Conservation (phyloP, 2,113 vertebrate genomes). For the Orientallactaga bullata region DNA sequence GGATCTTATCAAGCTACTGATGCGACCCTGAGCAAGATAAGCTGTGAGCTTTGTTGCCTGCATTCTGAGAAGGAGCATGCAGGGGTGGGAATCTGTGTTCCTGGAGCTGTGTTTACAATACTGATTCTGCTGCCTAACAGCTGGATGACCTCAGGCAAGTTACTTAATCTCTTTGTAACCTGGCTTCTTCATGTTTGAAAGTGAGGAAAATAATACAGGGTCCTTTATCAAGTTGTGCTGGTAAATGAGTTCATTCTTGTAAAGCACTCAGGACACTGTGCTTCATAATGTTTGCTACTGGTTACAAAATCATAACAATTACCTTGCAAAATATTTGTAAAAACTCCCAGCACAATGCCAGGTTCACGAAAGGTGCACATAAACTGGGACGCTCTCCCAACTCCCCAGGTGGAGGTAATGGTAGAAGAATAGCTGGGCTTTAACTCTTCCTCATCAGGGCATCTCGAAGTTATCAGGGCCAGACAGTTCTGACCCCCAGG, state of each 20-base stretch:
- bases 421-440: not conserved
- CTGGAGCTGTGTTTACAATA: not conserved
- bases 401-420: not conserved
- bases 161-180: not conserved
- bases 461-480: not conserved
- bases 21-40: not conserved
- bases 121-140: not conserved
- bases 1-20: not conserved
- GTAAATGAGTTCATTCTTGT: conserved; percentile 16
- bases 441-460: not conserved
- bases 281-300: conserved; percentile 49
- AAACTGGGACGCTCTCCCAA: not conserved
- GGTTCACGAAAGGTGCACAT: not conserved
- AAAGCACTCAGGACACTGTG: conserved; percentile 20
- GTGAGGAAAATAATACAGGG: not conserved
- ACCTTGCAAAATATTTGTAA: conserved; percentile 53
- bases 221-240: not conserved
- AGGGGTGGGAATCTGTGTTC: not conserved
- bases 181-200: conserved; percentile 47
- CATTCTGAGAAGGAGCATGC: not conserved
- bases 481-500: not conserved
- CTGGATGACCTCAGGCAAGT: not conserved
- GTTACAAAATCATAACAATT: conserved; percentile 30
- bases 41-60: not conserved
- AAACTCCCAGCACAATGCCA: not conserved